These are phyloP conservation scores for Calycopis cecrops DNA, from an alignment of 1,140 invertebrate species.

Conservation along the genomic window DNA sequence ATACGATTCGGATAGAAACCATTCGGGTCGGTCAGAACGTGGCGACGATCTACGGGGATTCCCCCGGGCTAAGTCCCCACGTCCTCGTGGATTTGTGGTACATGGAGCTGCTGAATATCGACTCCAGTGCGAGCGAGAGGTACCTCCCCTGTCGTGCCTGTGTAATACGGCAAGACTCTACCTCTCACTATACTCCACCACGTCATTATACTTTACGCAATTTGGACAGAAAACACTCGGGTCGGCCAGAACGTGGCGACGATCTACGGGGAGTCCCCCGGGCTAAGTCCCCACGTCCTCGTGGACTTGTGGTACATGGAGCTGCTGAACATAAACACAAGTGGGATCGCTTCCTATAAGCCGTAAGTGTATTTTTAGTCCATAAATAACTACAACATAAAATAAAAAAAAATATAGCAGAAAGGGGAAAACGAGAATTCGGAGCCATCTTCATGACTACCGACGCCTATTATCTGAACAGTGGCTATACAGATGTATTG, in stretches of 20 bases:
- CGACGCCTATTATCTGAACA: too few relatives aligned
- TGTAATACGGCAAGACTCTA: too few relatives aligned
- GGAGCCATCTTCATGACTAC: too few relatives aligned
- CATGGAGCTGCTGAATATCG: constrained; percentile 50
- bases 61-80: constrained; percentile 43
- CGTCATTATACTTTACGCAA: background rate
- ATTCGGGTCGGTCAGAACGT: constrained; percentile 48
- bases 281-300: constrained; percentile 37
- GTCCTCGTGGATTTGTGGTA: constrained; percentile 58
- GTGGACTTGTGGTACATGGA: constrained; percentile 63
- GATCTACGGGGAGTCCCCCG: constrained; percentile 49
- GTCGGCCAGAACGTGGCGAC: constrained; percentile 59
- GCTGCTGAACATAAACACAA: constrained; percentile 43
- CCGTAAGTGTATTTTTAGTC: constrained; percentile 33
- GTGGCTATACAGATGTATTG: too few relatives aligned
- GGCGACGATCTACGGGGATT: constrained; percentile 48
- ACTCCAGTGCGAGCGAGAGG: constrained; percentile 38
- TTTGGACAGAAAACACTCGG: constrained; percentile 26
- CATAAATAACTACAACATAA: background rate
- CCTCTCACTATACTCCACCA: background rate
- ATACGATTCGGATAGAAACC: constrained; percentile 23
- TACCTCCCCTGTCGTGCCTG: too few relatives aligned
- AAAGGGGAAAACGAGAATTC: too few relatives aligned
- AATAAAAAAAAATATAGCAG: too few relatives aligned
- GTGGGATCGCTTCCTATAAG: constrained; percentile 36